phyloP scores from a whole-genome alignment of 2,888 invertebrate genomes.

The Pyralis farinalis region DNA sequence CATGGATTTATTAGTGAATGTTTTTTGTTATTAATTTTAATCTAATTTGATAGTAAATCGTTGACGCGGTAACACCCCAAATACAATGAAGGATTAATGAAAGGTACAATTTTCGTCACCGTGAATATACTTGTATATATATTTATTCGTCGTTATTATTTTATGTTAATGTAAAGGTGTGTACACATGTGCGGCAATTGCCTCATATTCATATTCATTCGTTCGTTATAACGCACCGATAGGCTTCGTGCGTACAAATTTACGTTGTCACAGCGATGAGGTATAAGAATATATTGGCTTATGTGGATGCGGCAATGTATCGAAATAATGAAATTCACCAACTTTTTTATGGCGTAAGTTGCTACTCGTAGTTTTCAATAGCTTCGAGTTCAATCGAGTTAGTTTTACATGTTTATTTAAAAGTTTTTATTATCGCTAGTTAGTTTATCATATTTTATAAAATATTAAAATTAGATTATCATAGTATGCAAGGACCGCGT shows the following conservation, averaged over 20 bases:
- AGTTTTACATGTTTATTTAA: too few species aligned
- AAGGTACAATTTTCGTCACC: background rate
- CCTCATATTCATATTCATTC: constrained; percentile 72
- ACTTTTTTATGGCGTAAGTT: too few species aligned
- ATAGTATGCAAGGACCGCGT: too few species aligned
- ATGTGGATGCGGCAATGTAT: constrained; percentile 21
- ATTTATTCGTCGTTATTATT: constrained; percentile 41
- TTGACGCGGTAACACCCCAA: background rate
- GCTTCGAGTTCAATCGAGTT: too few species aligned
- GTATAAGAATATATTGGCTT: constrained; percentile 13
- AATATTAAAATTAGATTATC: too few species aligned
- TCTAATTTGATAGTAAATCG: too few species aligned
- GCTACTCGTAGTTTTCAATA: too few species aligned
- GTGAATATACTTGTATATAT: constrained; percentile 11
- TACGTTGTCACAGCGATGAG: constrained; percentile 17
- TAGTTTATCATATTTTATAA: too few species aligned
- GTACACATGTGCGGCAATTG: constrained; percentile 47
- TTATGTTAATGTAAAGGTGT: constrained; percentile 58
- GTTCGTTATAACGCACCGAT: constrained; percentile 76
- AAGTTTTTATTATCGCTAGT: too few species aligned
- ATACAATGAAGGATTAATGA: constrained; percentile 1
- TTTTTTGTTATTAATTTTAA: too few species aligned
- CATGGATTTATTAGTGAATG: too few species aligned
- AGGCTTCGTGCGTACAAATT: constrained; percentile 38
- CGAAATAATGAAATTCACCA: too few species aligned